Base-by-base conservation (phyloP, 2,113 vertebrate species). In the Otis tarda region DNA sequence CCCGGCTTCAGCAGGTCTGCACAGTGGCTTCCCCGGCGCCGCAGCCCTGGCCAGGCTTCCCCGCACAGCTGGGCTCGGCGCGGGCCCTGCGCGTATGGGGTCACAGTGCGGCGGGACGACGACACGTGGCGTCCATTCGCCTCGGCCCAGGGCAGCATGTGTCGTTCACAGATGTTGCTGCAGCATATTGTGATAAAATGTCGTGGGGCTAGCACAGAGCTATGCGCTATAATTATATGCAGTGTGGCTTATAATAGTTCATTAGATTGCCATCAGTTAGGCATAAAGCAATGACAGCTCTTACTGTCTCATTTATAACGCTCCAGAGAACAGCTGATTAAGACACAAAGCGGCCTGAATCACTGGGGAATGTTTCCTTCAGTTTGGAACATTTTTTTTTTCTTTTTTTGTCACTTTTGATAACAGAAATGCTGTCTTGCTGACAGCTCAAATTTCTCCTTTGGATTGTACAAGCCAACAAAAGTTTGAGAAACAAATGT, bases 241-340 rank as follows among this genome's bases (percentile, higher is more conserved):
- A 77, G 52, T 43, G 69, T 94, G 93, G 65, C 84, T 97, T 94
- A 57, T 95, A 95, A 93, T 87, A 94, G 94, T 92, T 96, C 94
- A 95, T 96, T 96, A 93, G 94, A 68, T 94, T 93, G 95, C 93
- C 92, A 96, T 95, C 96, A 89, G 88, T 92, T 97, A 95, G 94
- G 95, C 90, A 75, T 76, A 93, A 93, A 95, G 92, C 90, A 82
- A 64, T 57, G 94, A 94, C 97, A 96, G 84, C 55, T 95, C 90
- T 91, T 94, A 83, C 92, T 75, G 35, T 79, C 87, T 88, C 93
- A 94, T 95, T 95, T 91, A 74, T 90, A 91, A 93, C 76, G 53
- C 90, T 75, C 91, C 31, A 31, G 92, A 93, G 95, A 95, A 50
- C 81, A 90, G 87, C 73, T 79, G 76, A 96, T 95, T 88, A 96